Conservation (phyloP, 2,113 vertebrate species). For the Saguinus midas region DNA sequence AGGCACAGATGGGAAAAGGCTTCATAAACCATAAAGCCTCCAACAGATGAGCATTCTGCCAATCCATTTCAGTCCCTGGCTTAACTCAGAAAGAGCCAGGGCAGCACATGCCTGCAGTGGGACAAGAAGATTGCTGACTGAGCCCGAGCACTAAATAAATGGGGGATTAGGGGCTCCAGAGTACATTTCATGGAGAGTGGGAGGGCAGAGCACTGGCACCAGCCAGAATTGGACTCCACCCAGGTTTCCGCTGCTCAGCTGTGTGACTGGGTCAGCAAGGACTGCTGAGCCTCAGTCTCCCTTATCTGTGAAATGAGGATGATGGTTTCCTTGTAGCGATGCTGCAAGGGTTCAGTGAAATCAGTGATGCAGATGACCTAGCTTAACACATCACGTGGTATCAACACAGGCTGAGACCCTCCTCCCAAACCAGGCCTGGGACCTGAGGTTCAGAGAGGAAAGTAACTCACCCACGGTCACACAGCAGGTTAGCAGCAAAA, state of each 20-base stretch:
- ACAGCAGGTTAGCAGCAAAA: neutral
- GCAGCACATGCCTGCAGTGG: neutral
- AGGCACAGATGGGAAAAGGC: neutral
- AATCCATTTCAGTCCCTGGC: neutral
- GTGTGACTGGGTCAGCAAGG: neutral
- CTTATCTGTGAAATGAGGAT: neutral
- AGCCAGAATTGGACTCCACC: neutral
- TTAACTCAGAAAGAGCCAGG: conserved; percentile 46
- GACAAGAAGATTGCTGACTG: conserved; percentile 52
- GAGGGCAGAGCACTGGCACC: neutral
- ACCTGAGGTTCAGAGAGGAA: neutral
- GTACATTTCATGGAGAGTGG: conserved; percentile 36
- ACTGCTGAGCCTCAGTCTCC: neutral
- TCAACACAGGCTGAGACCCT: neutral
- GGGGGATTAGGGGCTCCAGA: conserved; percentile 8
- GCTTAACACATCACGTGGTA: neutral
- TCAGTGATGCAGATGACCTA: neutral
- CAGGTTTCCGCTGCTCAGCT: neutral
- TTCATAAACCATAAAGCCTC: neutral
- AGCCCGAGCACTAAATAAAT: neutral
- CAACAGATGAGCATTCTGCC: neutral
- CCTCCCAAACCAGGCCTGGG: neutral
- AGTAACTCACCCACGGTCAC: neutral
- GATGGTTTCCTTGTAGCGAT: neutral
- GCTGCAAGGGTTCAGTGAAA: neutral